Evolutionary conservation across 2,888 invertebrate genomes (phyloP).

Genomic region (Cephus sareptanus): DNA sequence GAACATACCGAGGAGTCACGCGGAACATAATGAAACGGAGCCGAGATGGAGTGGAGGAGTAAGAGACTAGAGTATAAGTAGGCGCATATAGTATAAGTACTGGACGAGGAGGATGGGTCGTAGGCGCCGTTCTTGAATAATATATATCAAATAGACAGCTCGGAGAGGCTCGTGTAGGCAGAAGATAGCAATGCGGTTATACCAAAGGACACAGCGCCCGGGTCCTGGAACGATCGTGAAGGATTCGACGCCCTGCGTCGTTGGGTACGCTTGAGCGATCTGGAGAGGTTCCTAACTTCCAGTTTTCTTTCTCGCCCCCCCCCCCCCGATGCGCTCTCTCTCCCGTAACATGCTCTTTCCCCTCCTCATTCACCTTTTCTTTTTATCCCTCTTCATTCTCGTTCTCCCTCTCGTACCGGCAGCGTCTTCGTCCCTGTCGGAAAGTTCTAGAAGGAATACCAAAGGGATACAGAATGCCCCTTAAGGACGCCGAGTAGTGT

Average conservation of each 20-base stretch:
- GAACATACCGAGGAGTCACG: background rate
- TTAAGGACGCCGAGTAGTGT: background rate
- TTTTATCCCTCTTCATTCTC: background rate
- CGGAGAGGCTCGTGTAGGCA: background rate
- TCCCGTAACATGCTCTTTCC: slow-evolving; percentile 8
- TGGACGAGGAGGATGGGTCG: background rate
- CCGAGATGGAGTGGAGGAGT: background rate
- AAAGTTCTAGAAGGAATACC: background rate
- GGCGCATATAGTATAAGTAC: background rate
- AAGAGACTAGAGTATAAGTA: background rate
- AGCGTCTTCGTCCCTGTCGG: background rate
- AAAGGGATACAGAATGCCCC: background rate
- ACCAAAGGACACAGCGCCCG: background rate
- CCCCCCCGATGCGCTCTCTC: background rate
- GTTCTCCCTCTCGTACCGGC: background rate
- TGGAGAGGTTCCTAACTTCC: background rate
- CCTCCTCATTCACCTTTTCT: slow-evolving; percentile 6
- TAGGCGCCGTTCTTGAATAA: background rate
- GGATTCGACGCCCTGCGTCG: background rate
- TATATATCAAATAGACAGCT: background rate
- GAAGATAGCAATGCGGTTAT: background rate
- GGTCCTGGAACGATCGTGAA: background rate
- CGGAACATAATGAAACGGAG: background rate
- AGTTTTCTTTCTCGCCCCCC: background rate
- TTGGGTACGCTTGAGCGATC: background rate